A percentile compares a stretch with the other conserved stretches of the same genome.
Conservation (phyloP, 2,797 vertebrate genomes). For the Falco berigora region DNA sequence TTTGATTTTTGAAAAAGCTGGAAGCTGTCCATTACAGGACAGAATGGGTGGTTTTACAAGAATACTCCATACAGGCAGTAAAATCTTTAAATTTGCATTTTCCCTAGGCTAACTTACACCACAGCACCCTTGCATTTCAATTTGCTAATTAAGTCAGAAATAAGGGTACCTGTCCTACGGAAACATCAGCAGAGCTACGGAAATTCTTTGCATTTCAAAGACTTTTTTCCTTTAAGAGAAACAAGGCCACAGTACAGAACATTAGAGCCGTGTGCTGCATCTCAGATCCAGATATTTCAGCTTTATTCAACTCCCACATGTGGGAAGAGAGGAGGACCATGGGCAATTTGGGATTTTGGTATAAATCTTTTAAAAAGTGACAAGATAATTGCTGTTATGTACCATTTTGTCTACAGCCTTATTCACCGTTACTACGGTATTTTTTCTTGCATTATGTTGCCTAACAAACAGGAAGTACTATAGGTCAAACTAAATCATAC, state of each 20-base stretch:
- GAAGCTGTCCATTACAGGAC: not conserved
- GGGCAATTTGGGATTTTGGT: not conserved
- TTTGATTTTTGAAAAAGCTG: not conserved
- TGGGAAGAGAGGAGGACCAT: not conserved
- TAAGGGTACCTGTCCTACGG: not conserved
- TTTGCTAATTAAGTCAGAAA: not conserved
- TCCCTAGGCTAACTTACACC: not conserved
- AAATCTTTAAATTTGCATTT: not conserved
- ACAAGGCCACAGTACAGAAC: not conserved
- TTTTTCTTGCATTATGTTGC: not conserved
- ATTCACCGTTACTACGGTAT: not conserved
- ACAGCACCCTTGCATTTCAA: not conserved
- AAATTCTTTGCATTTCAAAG: not conserved
- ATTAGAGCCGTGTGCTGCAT: not conserved
- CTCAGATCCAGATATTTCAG: not conserved
- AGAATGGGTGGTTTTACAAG: not conserved
- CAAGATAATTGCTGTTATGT: not conserved
- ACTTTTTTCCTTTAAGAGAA: not conserved
- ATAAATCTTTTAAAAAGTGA: rapidly evolving
- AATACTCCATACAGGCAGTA: not conserved
- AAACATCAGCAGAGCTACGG: not conserved
- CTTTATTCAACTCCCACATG: not conserved
- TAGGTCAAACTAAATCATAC: not conserved
- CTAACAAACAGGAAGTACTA: not conserved
- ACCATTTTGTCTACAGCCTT: not conserved